Evolutionary conservation across 1,140 invertebrate genomes (phyloP).

Genomic region (Heliconius congener): DNA sequence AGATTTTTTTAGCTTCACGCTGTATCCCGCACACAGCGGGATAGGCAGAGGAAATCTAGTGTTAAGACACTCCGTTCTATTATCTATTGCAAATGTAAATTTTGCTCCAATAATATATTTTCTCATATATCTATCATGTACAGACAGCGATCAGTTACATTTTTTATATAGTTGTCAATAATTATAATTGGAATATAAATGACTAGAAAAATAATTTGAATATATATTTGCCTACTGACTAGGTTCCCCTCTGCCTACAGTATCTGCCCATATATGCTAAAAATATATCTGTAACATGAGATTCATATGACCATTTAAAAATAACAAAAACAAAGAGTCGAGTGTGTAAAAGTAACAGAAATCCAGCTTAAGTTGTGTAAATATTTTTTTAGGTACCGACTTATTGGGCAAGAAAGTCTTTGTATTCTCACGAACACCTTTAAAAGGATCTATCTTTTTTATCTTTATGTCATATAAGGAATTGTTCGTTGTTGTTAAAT

Average conservation of each 20-base stretch:
- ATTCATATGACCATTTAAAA: not conserved
- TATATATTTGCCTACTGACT: too few relatives aligned
- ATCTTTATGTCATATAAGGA: not conserved
- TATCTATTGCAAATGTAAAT: too few relatives aligned
- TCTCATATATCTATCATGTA: too few relatives aligned
- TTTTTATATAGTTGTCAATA: too few relatives aligned
- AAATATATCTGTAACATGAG: not conserved
- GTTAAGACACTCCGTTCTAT: too few relatives aligned
- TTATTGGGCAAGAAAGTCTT: slow-evolving; percentile 2
- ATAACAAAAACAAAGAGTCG: not conserved
- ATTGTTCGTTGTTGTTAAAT: not conserved
- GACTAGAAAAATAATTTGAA: too few relatives aligned
- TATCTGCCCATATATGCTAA: not conserved
- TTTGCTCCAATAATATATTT: too few relatives aligned
- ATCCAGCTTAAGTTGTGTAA: slow-evolving; percentile 1
- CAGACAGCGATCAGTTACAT: too few relatives aligned
- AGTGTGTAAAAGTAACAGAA: slow-evolving; percentile 3
- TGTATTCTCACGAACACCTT: not conserved
- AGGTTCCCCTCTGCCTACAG: not conserved
- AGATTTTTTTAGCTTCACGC: too few relatives aligned
- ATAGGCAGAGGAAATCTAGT: too few relatives aligned
- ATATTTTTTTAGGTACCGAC: slow-evolving; percentile 9
- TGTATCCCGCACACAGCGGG: too few relatives aligned
- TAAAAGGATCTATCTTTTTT: not conserved
- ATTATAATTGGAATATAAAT: too few relatives aligned